A percentile compares a stretch with the other conserved stretches of the same genome.
phyloP scores from a whole-genome alignment of 2,888 invertebrate genomes.

The Nipponacmea schrenckii region DNA sequence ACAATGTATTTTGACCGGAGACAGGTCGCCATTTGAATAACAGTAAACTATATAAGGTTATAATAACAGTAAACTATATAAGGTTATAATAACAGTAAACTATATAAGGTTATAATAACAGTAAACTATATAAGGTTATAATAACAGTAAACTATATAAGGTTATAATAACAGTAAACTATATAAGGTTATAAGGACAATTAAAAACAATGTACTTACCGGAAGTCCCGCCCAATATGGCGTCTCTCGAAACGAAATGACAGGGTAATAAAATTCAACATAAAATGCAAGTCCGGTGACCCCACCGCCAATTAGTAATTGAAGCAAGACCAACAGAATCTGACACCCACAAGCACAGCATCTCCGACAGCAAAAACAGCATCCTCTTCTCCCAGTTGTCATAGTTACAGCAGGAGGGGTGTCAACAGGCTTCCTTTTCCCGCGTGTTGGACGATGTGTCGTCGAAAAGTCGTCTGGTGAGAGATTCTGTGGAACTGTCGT shows the following conservation, averaged over 20 bases:
- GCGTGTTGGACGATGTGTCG: slow-evolving; percentile 22
- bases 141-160: too few species aligned
- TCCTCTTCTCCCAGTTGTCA: slow-evolving; percentile 10
- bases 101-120: too few species aligned
- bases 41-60: too few species aligned
- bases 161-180: too few species aligned
- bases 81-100: too few species aligned
- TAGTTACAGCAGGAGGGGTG: not conserved
- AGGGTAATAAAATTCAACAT: slow-evolving; percentile 42
- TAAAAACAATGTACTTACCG: slow-evolving; percentile 36
- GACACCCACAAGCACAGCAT: slow-evolving; percentile 28
- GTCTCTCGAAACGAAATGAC: slow-evolving; percentile 41
- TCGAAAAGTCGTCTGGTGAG: slow-evolving; percentile 33
- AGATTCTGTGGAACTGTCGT: slow-evolving; percentile 44
- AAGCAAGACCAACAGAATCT: slow-evolving; percentile 44
- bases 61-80: too few species aligned
- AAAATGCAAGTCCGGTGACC: slow-evolving; percentile 46
- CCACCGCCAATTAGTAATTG: slow-evolving; percentile 45
- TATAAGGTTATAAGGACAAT: too few species aligned
- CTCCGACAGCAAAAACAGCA: slow-evolving; percentile 13
- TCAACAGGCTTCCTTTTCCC: slow-evolving; percentile 14
- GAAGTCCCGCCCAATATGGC: slow-evolving; percentile 51
- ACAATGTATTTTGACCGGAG: too few species aligned
- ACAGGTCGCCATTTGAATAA: too few species aligned
- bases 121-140: too few species aligned